Conservation (phyloP, 2,797 vertebrate species). For the Notoglanidium macrostoma region DNA sequence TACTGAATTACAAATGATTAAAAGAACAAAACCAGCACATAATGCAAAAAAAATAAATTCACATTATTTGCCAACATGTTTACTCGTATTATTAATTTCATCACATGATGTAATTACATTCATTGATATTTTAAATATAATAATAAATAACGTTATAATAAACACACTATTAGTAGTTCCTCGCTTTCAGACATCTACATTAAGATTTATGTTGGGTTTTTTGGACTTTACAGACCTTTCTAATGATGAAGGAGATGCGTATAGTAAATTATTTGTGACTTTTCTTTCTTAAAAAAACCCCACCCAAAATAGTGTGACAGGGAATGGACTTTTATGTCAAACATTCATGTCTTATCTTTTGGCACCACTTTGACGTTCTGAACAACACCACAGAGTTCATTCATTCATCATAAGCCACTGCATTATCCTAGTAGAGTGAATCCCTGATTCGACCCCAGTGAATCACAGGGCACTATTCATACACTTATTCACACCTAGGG, state of each 20-base stretch:
- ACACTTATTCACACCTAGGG: neutral
- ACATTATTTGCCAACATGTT: neutral
- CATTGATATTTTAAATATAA: neutral
- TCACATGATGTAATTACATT: neutral
- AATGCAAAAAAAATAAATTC: neutral
- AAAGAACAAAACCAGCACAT: neutral
- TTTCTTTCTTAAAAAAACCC: neutral
- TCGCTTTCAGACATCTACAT: neutral
- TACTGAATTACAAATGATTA: neutral
- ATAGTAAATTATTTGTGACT: neutral
- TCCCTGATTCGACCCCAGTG: neutral
- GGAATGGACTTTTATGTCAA: neutral
- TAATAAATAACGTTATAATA: too few relatives aligned
- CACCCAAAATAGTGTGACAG: neutral
- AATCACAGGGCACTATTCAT: neutral
- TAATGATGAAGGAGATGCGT: neutral
- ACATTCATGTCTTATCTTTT: neutral
- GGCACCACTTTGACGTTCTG: neutral
- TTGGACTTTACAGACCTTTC: neutral
- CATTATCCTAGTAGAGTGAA: neutral
- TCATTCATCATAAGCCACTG: neutral
- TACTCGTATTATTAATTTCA: neutral
- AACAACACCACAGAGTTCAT: neutral
- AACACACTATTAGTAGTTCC: neutral
- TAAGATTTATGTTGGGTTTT: neutral